Percentiles rank a stretch among this genome's conserved stretches.
phyloP scores from a whole-genome alignment of 1,140 invertebrate genomes.

The Hypsibius dujardini region DNA sequence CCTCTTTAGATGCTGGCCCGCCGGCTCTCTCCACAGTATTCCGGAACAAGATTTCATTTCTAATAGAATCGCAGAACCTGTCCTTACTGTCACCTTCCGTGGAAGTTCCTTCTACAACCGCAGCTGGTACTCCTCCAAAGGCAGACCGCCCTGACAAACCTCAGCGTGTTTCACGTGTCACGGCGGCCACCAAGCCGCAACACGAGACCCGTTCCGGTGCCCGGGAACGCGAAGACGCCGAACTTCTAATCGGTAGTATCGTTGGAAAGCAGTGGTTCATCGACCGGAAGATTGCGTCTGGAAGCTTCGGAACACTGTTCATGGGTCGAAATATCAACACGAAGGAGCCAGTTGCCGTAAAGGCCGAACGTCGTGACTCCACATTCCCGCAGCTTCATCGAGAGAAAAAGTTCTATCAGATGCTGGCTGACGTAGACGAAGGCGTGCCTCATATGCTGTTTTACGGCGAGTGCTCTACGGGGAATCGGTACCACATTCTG shows the following conservation, averaged over 20 bases:
- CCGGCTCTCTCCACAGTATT: no score
- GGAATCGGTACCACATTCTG: neutral
- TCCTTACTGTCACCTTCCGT: no score
- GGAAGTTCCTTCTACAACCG: no score
- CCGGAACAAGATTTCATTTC: no score
- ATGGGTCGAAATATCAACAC: slow-evolving; percentile 1
- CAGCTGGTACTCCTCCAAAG: no score
- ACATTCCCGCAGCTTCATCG: slow-evolving; percentile 14
- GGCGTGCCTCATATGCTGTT: neutral
- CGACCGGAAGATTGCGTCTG: neutral
- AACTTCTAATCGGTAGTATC: neutral
- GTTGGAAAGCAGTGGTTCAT: neutral
- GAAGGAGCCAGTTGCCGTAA: neutral
- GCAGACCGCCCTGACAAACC: no score
- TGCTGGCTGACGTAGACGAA: neutral
- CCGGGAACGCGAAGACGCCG: neutral
- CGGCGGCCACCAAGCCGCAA: no score
- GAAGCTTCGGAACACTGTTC: neutral
- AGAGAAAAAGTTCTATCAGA: slow-evolving; percentile 13
- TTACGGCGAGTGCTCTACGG: neutral
- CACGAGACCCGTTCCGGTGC: no score
- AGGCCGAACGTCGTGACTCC: neutral
- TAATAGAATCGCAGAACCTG: no score
- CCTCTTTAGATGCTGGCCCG: no score
- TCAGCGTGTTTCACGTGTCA: no score